Percentiles rank a stretch among this genome's conserved stretches.
Conservation (phyloP, 2,888 invertebrate genomes). For the Apamea sordens region DNA sequence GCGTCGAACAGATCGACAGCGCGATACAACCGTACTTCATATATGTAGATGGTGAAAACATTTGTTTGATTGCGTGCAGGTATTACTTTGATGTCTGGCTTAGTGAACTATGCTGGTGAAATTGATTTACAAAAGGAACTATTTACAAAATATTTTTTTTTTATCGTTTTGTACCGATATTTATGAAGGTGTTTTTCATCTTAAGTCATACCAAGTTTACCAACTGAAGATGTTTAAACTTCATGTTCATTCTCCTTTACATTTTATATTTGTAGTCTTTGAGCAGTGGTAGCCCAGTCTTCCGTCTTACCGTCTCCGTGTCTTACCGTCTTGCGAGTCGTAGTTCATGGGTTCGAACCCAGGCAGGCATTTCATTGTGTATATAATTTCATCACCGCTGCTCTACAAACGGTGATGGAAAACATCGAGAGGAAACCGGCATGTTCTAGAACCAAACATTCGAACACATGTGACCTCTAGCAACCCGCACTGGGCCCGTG, state of each 20-base stretch:
- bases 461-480: not conserved
- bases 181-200: not conserved
- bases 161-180: not conserved
- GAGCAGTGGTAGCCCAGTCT: not conserved
- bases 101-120: not conserved
- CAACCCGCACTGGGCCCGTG: not conserved
- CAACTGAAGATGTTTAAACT: not conserved
- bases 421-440: not conserved
- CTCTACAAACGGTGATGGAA: not conserved
- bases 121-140: not conserved
- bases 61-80: constrained; percentile 19
- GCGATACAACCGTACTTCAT: constrained; percentile 50
- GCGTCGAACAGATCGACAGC: constrained; percentile 67
- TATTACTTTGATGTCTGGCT: not conserved
- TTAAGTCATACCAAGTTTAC: too few species aligned
- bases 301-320: too few species aligned
- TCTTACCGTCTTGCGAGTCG: not conserved
- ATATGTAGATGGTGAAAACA: constrained; percentile 43
- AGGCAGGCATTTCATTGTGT: not conserved
- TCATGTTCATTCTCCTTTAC: too few species aligned
- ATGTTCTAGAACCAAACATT: not conserved
- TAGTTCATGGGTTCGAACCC: not conserved
- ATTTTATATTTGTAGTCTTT: not conserved
- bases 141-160: too few species aligned
- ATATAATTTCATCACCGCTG: not conserved